These are phyloP conservation scores for Myotis brandtii DNA, from an alignment of 2,113 vertebrate genomes.

Conservation along the genomic window DNA sequence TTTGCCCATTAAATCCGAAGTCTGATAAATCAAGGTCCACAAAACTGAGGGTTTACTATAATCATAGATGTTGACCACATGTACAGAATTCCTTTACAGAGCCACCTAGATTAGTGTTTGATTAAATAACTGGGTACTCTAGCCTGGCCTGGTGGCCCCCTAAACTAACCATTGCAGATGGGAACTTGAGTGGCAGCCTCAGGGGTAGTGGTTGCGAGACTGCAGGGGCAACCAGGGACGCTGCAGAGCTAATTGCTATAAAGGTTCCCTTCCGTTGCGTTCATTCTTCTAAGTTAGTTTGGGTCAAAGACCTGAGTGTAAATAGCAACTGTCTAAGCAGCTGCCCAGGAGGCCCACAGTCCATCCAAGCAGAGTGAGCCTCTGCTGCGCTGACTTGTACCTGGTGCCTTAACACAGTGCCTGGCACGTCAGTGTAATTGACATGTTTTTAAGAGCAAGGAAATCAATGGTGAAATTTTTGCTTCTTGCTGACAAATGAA, in stretches of 20 bases:
- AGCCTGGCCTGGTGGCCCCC: not conserved
- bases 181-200: not conserved
- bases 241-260: fast-evolving
- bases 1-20: not conserved
- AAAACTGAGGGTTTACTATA: not conserved
- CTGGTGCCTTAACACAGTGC: not conserved
- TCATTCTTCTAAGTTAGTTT: not conserved
- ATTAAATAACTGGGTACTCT: not conserved
- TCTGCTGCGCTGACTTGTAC: not conserved
- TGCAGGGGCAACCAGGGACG: not conserved
- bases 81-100: not conserved
- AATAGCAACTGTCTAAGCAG: not conserved
- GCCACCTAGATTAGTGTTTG: not conserved
- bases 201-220: not conserved
- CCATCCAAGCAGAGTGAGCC: not conserved
- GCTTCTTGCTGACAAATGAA: not conserved
- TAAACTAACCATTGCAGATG: not conserved
- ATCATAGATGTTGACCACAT: not conserved
- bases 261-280: not conserved
- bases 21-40: not conserved
- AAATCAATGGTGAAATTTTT: not conserved
- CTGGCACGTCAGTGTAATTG: not conserved
- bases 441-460: conserved; percentile 9
- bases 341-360: not conserved
- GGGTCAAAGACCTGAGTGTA: not conserved